phyloP scores from a whole-genome alignment of 2,113 vertebrate genomes.

The Oreotrochilus melanogaster region DNA sequence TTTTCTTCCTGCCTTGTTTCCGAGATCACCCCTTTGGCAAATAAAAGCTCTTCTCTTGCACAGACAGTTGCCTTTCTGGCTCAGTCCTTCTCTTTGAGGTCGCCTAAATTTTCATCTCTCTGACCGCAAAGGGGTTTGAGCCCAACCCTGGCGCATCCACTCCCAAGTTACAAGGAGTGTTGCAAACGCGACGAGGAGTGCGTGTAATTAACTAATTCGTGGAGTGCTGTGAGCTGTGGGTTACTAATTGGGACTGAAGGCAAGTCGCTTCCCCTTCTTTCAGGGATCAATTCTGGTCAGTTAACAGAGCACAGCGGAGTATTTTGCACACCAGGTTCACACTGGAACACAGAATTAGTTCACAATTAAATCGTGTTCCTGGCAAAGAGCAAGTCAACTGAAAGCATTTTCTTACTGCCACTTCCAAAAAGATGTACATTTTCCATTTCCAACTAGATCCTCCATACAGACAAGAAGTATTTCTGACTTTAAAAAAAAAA shows the following conservation, averaged over 20 bases:
- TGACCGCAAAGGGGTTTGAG: conserved; percentile 13
- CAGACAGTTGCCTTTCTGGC: neutral
- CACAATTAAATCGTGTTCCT: conserved; percentile 22
- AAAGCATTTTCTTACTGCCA: conserved; percentile 24
- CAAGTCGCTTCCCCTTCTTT: neutral
- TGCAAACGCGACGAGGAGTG: conserved; percentile 35
- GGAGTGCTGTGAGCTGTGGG: conserved; percentile 12
- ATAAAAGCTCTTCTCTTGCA: neutral
- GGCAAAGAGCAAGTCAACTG: neutral
- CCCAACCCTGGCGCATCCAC: neutral
- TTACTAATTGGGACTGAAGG: conserved; percentile 47
- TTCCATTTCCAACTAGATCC: neutral
- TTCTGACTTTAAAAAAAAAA: conserved; percentile 69
- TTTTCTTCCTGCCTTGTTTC: neutral
- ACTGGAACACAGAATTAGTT: conserved; percentile 29
- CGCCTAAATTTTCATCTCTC: neutral
- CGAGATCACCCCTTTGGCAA: neutral
- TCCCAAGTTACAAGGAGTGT: conserved; percentile 32
- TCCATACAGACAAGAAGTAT: neutral
- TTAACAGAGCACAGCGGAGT: conserved; percentile 3
- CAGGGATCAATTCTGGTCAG: conserved; percentile 44
- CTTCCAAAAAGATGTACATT: neutral
- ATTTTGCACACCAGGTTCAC: neutral
- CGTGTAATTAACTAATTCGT: conserved; percentile 53
- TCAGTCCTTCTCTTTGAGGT: neutral